Evolutionary conservation across 2,888 invertebrate genomes (phyloP), one percentile per base, ranked within the genome.

Genomic region (Ganaspis brasiliensis): DNA sequence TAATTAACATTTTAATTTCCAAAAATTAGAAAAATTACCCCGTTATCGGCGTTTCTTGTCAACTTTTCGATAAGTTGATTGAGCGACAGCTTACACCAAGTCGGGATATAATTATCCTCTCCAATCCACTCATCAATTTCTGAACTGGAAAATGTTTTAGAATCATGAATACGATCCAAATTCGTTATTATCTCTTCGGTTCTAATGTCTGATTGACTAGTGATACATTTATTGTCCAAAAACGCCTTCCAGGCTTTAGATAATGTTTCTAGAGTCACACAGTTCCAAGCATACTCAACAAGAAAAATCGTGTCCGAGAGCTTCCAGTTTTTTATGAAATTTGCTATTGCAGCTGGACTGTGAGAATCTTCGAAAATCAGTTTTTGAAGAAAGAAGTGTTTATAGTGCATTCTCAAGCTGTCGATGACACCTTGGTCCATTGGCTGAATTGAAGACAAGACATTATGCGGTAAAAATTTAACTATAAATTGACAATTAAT

Each of bases 361-460:
- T 26, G 6, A 10, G 3, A 26, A 55, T 72, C 52, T 6, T 21
- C 19, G 6, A 45, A 21, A 2, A 72, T 1, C 5, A 59, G 8
- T 35, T 59, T 35, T 24, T 19, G 26, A 5, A 59, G 26, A 24
- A 31, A 59, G 1, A n/a, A 14, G 6, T 26, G 14, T 35, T 35
- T 59, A 19, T 59, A 59, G 5, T 24, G 14, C n/a, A 2, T 19
- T 14, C 24, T 59, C 35, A 59, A 14, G 31, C 31, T n/a, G 3
- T 59, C 59, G n/a, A 26, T 26, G 26, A 24, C 35, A 24, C 59
- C 59, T 59, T 59, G 59, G 14, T 59, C 26, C 59, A 59, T 59
- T n/a, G 59, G 59, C 59, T 59, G 59, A 2, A 24, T 14, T 16
- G 10, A 14, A 1, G 59, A 2, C 5, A 12, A 5, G 4, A 59